Percentiles rank a stretch among this genome's conserved stretches.
Conservation (phyloP, 92 coral and sea anemone species). For the Zoanthus sansibaricus region DNA sequence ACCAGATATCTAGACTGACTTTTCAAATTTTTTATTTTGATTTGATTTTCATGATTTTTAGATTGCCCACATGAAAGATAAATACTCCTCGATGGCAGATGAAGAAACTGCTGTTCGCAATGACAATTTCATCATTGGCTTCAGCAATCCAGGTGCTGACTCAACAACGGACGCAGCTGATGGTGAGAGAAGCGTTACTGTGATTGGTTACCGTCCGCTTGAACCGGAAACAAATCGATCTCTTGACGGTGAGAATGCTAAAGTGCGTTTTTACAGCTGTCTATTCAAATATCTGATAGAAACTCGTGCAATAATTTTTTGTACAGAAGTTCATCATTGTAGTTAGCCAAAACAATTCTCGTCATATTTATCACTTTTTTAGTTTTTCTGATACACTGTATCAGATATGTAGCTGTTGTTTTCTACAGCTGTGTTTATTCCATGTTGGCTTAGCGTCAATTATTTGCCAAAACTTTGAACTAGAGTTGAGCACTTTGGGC, state of each 20-base stretch:
- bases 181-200: constrained; percentile 62
- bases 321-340: constrained; percentile 27
- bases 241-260: constrained; percentile 48
- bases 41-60: not conserved
- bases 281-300: no score
- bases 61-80: constrained; percentile 64
- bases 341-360: not conserved
- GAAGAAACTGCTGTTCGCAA: constrained; percentile 52
- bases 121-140: constrained; percentile 72
- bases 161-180: constrained; percentile 38
- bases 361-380: not conserved
- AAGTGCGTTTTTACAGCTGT: not conserved
- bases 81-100: constrained; percentile 78
- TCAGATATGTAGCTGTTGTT: not conserved
- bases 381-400: not conserved
- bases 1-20: no score
- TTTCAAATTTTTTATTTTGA: no score
- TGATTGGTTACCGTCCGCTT: constrained; percentile 75
- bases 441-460: not conserved
- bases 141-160: constrained; percentile 74
- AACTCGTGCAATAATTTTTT: no score
- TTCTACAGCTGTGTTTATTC: not conserved
- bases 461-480: not conserved
- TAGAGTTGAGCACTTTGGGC: no score
- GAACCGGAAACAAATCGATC: constrained; percentile 48